Evolutionary conservation across 2,113 vertebrate genomes (phyloP).

Genomic region (Gavialis gangeticus): DNA sequence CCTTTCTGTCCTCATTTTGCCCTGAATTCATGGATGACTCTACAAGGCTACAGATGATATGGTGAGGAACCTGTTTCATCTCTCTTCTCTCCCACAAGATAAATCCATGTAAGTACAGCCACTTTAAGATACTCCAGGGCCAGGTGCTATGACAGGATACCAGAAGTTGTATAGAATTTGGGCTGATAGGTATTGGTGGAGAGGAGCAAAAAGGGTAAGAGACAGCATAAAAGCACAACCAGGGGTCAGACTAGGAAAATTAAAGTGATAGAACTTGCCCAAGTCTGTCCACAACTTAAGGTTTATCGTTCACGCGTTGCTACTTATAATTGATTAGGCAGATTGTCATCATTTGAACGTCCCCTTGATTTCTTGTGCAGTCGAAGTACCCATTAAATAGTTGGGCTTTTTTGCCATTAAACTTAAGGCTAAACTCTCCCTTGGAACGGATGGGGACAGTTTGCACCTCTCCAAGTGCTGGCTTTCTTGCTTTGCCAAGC

Average conservation of each 20-base stretch:
- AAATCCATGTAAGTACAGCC: not conserved
- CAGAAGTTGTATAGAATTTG: not conserved
- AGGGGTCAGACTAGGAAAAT: not conserved
- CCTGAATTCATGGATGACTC: not conserved
- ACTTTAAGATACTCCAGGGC: not conserved
- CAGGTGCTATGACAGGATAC: not conserved
- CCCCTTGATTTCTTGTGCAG: not conserved
- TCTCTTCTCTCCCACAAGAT: not conserved
- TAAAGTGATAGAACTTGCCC: slow-evolving; percentile 1
- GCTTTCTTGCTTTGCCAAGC: not conserved
- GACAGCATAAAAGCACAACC: not conserved
- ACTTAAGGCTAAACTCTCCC: not conserved
- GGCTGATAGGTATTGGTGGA: not conserved
- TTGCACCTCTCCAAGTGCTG: not conserved
- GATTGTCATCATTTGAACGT: accelerated
- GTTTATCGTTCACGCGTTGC: not conserved
- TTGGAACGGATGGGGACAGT: not conserved
- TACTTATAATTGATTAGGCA: not conserved
- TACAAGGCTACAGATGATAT: not conserved
- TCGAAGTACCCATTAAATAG: slow-evolving; percentile 58
- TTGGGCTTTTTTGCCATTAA: slow-evolving; percentile 41
- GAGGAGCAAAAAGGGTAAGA: not conserved
- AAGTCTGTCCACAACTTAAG: not conserved
- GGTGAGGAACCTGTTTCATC: not conserved
- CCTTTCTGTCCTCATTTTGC: not conserved